Evolutionary conservation across 2,888 invertebrate species (phyloP).

Genomic region (Thera britannica): DNA sequence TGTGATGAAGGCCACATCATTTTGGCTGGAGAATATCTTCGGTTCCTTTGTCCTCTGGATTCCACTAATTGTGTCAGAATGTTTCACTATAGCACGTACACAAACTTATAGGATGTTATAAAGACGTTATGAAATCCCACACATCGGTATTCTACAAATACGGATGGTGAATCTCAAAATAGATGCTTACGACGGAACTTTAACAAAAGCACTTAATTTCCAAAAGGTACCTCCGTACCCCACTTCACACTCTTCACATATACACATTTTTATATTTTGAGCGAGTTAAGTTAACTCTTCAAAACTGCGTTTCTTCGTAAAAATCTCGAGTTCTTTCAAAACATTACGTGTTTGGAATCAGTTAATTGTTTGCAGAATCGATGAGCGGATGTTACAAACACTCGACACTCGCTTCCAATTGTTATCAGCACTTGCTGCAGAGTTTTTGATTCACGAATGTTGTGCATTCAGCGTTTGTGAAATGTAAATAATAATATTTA

Average conservation of each 20-base stretch:
- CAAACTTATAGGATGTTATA: constrained; percentile 14
- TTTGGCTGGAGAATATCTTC: constrained; percentile 41
- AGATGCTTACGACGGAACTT: constrained; percentile 20
- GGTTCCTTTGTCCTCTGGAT: constrained; percentile 20
- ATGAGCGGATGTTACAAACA: constrained; percentile 29
- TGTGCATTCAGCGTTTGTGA: constrained; percentile 18
- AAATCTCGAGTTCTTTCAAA: constrained; percentile 22
- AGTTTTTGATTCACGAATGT: constrained; percentile 33
- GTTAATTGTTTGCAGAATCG: constrained; percentile 34
- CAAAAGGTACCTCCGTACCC: constrained; percentile 10
- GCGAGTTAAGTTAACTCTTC: constrained; percentile 13
- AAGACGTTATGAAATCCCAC: constrained; percentile 27
- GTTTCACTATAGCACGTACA: neutral
- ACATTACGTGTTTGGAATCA: constrained; percentile 16
- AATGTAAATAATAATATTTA: constrained; percentile 32
- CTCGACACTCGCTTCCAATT: constrained; percentile 19
- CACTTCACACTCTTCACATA: constrained; percentile 18
- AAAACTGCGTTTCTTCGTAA: constrained; percentile 24
- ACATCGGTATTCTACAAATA: constrained; percentile 29
- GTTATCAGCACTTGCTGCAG: constrained; percentile 18
- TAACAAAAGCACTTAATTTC: constrained; percentile 21
- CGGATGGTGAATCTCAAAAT: constrained; percentile 27
- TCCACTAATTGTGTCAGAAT: constrained; percentile 19
- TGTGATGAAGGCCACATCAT: constrained; percentile 91
- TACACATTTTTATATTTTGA: constrained; percentile 5